phyloP scores from a whole-genome alignment of 2,797 vertebrate genomes.

The Clamator glandarius region DNA sequence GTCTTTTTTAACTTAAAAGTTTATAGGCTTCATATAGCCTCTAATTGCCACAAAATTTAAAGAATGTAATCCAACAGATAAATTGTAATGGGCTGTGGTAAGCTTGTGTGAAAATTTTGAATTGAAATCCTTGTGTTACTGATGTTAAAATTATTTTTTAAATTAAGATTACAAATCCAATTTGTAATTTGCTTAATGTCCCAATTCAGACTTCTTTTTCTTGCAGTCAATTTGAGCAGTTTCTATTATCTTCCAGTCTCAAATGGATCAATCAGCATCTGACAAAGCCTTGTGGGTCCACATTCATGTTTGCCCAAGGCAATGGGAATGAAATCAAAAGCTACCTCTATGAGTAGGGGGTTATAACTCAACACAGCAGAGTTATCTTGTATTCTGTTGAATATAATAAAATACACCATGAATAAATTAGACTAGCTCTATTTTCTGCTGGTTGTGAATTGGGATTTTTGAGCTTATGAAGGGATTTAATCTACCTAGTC shows the following conservation, averaged over 20 bases:
- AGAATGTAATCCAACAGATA: background rate
- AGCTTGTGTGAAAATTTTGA: background rate
- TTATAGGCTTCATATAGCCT: background rate
- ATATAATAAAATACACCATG: conserved; percentile 45
- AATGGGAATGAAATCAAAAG: conserved; percentile 78
- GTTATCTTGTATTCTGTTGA: conserved; percentile 30
- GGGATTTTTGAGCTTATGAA: conserved; percentile 60
- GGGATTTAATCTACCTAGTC: conserved; percentile 69
- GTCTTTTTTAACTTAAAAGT: background rate
- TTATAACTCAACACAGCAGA: conserved; percentile 69
- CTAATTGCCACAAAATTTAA: background rate
- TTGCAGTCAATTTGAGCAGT: conserved; percentile 72
- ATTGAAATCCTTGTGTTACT: conserved; percentile 5
- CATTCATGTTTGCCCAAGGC: conserved; percentile 76
- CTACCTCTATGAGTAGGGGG: conserved; percentile 60
- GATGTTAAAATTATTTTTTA: conserved; percentile 57
- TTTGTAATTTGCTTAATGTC: conserved; percentile 74
- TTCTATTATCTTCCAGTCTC: conserved; percentile 78
- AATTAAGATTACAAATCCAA: conserved; percentile 72
- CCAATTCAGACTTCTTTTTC: conserved; percentile 71
- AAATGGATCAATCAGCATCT: conserved; percentile 79
- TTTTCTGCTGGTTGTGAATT: conserved; percentile 61
- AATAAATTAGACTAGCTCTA: conserved; percentile 64
- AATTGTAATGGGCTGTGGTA: background rate
- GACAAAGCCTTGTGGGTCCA: conserved; percentile 74